Evolutionary conservation across 92 coral and sea anemone species (phyloP), one percentile per base, ranked within the genome.

Genomic region (Virgularia gustaviana): DNA sequence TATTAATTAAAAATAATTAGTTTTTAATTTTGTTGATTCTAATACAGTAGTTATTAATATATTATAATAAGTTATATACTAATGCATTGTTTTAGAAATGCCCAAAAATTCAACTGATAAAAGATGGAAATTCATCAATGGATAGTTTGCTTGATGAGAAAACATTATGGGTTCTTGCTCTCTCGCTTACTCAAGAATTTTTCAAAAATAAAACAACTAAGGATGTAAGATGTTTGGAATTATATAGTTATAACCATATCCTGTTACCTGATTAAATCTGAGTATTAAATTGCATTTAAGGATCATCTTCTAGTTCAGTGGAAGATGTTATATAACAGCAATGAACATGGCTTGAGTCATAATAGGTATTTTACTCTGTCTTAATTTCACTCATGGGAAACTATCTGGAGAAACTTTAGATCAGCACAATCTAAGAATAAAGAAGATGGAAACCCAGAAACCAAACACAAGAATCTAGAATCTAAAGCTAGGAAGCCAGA

Each of bases 321-420:
- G 97, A 76, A 31, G 16, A 56, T 67, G 32, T 78, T 90, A 9
- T 90, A 88, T 76, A 85, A 90, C 43, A 87, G 97, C 65, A 65
- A 54, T 18, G 83, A 88, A 58, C 91, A 90, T 65, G 97, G 97
- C 23, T 90, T 88, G 72, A 90, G 97, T 65, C 75, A 82, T n/a
- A 90, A 90, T 89, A 90, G 97, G 97, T n/a, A n/a, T n/a, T n/a
- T n/a, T n/a, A n/a, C n/a, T n/a, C n/a, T n/a, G n/a, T n/a, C n/a
- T n/a, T n/a, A n/a, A n/a, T n/a, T n/a, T n/a, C n/a, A n/a, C n/a
- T n/a, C n/a, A n/a, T n/a, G n/a, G n/a, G n/a, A n/a, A n/a, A n/a
- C n/a, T n/a, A n/a, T n/a, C n/a, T n/a, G n/a, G n/a, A n/a, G n/a
- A n/a, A n/a, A n/a, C n/a, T n/a, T n/a, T n/a, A n/a, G n/a, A n/a